Base-by-base conservation (phyloP, 37 sponge, comb jelly and placozoan genomes). In the Tethya wilhelma region DNA sequence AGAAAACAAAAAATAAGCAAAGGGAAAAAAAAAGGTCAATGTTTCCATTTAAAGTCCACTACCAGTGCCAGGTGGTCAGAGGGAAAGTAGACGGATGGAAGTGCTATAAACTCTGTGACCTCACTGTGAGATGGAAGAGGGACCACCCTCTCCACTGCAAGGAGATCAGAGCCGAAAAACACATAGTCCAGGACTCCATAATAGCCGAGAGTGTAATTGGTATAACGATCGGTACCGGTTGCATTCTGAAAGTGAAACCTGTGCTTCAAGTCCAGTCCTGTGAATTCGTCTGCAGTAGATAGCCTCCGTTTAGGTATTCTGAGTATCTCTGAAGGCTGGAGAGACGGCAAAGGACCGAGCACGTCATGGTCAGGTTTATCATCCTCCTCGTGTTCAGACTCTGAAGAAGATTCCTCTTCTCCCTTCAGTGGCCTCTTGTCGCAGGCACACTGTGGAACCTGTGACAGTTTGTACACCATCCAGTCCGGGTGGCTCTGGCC, bases 21-120 rank as follows among this genome's bases (percentile, higher is more conserved):
- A n/a, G n/a, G n/a, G n/a, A n/a, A n/a, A n/a, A n/a, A n/a, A n/a
- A n/a, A n/a, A n/a, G n/a, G 53, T 14, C 14, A 6, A 40, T 64
- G 20, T 38, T 81, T 88, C 83, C 82, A 88, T 31, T 72, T 79
- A 42, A 89, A 56, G 44, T 91, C 87, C 44, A 78, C 85, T 7
- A 95, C 76, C 2, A 95, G 67, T 31, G 96, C 84, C n/a, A 95
- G 19, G 78, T 95, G 96, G 75, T 95, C 96, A 17, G 96, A 95
- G 33, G 96, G 96, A 44, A 89, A 89, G 56, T 78, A 74, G 33
- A 75, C 41, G 0, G 94, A 92, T 8, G 96, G 96, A 17, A 95
- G 73, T 2, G 93, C 93, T 32, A 77, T 67, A 69, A 82, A 43
- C 37, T 86, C 80, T 6, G 77, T 74, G 1, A 95, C 73, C 44